These are phyloP conservation scores for Tautogolabrus adspersus DNA, from an alignment of 2,113 vertebrate species.

Conservation along the genomic window DNA sequence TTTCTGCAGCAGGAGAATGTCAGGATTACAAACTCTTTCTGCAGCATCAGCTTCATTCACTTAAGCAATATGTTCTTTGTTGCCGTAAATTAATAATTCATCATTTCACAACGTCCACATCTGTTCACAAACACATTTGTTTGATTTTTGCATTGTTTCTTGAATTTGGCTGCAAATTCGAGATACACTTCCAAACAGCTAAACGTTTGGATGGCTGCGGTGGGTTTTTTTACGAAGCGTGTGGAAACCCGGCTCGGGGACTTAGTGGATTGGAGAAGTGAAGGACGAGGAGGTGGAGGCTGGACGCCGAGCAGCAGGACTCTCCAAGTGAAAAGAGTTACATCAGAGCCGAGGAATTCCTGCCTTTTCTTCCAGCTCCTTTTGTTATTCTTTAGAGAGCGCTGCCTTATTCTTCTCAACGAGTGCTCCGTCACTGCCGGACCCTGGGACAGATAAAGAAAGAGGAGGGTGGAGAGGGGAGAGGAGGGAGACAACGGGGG, in stretches of 20 bases:
- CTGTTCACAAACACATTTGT: not conserved
- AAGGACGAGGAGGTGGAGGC: conserved; percentile 39
- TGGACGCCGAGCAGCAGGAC: conserved; percentile 55
- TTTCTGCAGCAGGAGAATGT: too few species aligned
- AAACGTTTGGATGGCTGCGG: not conserved
- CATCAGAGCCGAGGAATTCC: conserved; percentile 76
- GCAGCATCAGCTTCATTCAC: not conserved
- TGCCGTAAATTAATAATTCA: not conserved
- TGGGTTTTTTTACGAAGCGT: conserved; percentile 1
- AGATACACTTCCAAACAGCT: not conserved
- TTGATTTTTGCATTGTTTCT: not conserved
- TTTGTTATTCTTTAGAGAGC: conserved; percentile 74
- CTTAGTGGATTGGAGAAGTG: conserved; percentile 2
- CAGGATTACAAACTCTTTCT: too few species aligned
- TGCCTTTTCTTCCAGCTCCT: conserved; percentile 71
- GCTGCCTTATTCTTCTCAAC: conserved; percentile 52
- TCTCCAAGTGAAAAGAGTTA: conserved; percentile 59
- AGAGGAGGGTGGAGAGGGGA: not conserved
- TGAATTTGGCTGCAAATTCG: not conserved
- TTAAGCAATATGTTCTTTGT: too few species aligned
- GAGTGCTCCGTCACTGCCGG: conserved; percentile 55
- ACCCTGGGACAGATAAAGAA: conserved; percentile 54
- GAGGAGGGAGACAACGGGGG: too few species aligned
- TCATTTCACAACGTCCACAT: not conserved
- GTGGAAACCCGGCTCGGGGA: conserved; percentile 4